A percentile compares a stretch with the other conserved stretches of the same genome.
These are phyloP conservation scores for Tipula confusa DNA, from an alignment of 2,888 invertebrate genomes.

Conservation along the genomic window DNA sequence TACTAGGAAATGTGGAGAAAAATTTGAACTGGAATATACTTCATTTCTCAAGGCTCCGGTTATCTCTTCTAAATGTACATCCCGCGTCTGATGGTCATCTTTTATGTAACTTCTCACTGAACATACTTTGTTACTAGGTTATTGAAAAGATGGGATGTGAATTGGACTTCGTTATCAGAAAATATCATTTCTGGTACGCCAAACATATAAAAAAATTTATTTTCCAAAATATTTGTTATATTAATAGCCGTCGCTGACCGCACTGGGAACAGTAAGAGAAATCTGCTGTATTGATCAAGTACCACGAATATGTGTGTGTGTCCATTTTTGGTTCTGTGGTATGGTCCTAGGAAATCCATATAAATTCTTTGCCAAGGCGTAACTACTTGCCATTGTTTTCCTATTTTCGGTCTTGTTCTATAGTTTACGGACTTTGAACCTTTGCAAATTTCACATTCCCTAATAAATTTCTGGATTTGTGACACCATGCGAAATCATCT, in stretches of 20 bases:
- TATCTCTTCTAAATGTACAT: background rate
- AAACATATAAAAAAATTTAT: background rate
- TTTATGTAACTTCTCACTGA: background rate
- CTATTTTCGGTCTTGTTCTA: background rate
- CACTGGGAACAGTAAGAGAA: background rate
- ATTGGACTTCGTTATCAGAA: background rate
- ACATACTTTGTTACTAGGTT: background rate
- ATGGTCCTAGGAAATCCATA: background rate
- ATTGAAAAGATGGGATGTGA: background rate
- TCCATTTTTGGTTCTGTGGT: background rate
- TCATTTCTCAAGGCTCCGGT: background rate
- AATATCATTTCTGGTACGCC: background rate
- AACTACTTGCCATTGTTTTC: background rate
- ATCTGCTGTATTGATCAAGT: background rate
- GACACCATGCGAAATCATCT: background rate
- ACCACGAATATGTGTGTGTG: background rate
- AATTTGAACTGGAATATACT: background rate
- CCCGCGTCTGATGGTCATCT: background rate
- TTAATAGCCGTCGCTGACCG: background rate
- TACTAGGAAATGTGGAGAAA: background rate
- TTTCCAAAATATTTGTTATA: background rate
- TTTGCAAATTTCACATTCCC: background rate
- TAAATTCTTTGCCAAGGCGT: background rate
- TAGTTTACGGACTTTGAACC: background rate
- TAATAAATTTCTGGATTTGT: background rate